Conservation (phyloP, 2,113 vertebrate species). For the Scopus umbretta region DNA sequence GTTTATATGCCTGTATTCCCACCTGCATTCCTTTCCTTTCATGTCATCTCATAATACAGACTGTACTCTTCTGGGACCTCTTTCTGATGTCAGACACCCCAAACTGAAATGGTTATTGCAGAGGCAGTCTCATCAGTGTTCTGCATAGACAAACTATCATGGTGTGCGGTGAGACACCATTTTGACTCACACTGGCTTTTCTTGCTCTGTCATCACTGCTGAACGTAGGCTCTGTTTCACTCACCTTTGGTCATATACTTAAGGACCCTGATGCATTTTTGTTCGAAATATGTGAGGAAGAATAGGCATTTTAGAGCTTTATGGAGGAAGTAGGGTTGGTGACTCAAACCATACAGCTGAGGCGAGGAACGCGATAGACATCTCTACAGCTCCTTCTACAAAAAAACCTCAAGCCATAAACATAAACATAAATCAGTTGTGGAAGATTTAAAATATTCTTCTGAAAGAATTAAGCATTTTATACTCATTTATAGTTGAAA, state of each 20-base stretch:
- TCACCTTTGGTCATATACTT: too few relatives aligned
- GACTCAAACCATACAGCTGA: not conserved
- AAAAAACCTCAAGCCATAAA: not conserved
- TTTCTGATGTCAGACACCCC: not conserved
- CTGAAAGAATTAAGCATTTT: not conserved
- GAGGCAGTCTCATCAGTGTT: not conserved
- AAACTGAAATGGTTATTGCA: not conserved
- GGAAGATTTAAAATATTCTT: not conserved
- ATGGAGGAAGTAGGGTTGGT: not conserved
- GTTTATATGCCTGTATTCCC: not conserved
- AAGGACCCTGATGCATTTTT: not conserved
- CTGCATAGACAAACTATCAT: not conserved
- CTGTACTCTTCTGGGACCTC: not conserved
- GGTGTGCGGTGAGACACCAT: not conserved
- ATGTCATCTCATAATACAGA: not conserved
- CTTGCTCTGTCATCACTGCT: not conserved
- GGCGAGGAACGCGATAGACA: not conserved
- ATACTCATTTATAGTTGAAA: not conserved
- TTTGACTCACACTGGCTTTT: not conserved
- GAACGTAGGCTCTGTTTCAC: not conserved
- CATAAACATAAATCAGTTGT: not conserved
- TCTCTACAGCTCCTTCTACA: not conserved
- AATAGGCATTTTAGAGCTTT: not conserved
- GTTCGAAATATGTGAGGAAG: not conserved
- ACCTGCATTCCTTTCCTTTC: not conserved